Base-by-base conservation (phyloP, 2,888 invertebrate species). In the Volucella inanis region DNA sequence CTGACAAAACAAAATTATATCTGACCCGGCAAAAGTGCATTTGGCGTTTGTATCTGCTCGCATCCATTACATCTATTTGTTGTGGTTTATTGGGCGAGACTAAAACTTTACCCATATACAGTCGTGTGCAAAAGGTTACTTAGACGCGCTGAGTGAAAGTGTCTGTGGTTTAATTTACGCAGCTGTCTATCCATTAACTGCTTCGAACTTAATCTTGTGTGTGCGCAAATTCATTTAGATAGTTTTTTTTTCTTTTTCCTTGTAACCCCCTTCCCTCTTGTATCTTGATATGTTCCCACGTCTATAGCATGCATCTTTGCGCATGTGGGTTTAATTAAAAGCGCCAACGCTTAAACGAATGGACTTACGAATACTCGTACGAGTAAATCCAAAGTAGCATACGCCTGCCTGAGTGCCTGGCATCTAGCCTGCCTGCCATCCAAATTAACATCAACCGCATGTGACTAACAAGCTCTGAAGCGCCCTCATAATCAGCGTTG, bases 311-410 rank as follows among this genome's bases (percentile, higher is more conserved):
- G 64, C 47, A 41, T 43, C 38, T 49, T 39, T 52, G 75, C 75
- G 67, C 84, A 85, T 85, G 80, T 85, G 84, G 84, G 84, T 68
- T 85, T 85, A 85, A 85, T 85, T 85, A 85, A 80, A 80, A 85
- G 71, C 80, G 50, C 80, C 70, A 75, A 80, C 70, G 64, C 74
- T 64, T 68, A 52, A 71, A 68, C 57, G 49, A 43, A 67, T 52
- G 54, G 54, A 38, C 22, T 22, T 22, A 22, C 3, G 22, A 22
- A 22, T 22, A 22, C 22, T 22, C 4, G 22, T 22, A 22, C 22
- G 22, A 22, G 22, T 22, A 22, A 22, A 22, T 22, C 22, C 47
- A 43, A 41, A 52, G 38, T 22, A 62, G 49, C 18, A 61, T 41
- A 68, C n/a, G 11, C 11, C 41, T 39, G 45, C 43, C 52, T 59